Evolutionary conservation across 2,797 vertebrate species (phyloP).

Genomic region (Astyanax mexicanus): DNA sequence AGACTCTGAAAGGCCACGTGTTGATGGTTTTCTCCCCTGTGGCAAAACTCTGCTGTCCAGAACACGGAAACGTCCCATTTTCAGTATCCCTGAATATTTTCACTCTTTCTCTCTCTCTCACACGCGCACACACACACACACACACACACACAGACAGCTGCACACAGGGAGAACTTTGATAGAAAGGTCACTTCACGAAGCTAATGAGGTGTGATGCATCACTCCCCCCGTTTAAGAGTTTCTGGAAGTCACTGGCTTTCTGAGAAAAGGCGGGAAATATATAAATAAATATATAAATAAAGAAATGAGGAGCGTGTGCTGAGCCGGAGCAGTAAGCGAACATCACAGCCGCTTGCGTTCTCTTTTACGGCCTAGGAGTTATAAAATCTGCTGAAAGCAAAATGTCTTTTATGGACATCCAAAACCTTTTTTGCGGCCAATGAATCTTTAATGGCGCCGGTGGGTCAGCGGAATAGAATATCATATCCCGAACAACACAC

Average conservation of each 20-base stretch:
- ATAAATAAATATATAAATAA: conserved; percentile 48
- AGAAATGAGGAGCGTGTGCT: conserved; percentile 41
- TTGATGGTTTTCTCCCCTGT: not conserved
- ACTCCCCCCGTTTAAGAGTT: conserved; percentile 35
- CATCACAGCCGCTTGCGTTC: conserved; percentile 34
- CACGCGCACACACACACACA: conserved; percentile 21
- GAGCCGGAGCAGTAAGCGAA: conserved; percentile 33
- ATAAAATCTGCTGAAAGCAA: conserved; percentile 49
- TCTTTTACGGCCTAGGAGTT: conserved; percentile 41
- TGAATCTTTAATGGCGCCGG: conserved; percentile 53
- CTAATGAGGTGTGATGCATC: conserved; percentile 52
- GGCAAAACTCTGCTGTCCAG: conserved; percentile 11
- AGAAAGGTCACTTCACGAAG: conserved; percentile 46
- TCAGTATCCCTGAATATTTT: not conserved
- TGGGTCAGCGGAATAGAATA: conserved; percentile 44
- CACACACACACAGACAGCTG: not conserved
- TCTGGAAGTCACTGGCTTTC: conserved; percentile 48
- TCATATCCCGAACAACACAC: conserved; percentile 38
- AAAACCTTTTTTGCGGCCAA: conserved; percentile 47
- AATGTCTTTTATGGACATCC: conserved; percentile 54
- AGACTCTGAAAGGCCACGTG: conserved; percentile 6
- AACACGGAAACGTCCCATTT: conserved; percentile 31
- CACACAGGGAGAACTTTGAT: conserved; percentile 35
- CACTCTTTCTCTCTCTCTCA: conserved; percentile 6
- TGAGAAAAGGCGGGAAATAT: conserved; percentile 26